phyloP scores from a whole-genome alignment of 2,888 invertebrate species.

The Abrostola tripartita region DNA sequence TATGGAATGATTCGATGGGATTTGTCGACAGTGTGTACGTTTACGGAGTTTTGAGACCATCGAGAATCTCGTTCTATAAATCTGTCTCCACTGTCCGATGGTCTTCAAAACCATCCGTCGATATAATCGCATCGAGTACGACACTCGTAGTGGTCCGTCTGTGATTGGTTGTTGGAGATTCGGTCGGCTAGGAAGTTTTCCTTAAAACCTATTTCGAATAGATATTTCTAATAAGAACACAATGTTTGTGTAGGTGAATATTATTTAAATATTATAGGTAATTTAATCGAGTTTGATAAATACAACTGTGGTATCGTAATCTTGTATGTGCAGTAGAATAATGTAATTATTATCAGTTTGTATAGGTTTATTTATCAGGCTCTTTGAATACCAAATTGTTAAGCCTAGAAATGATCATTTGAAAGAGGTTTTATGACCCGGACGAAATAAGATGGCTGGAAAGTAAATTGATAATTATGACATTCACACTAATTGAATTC shows the following conservation, averaged over 20 bases:
- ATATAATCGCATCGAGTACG: constrained; percentile 23
- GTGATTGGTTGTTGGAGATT: constrained; percentile 43
- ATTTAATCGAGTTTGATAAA: constrained; percentile 53
- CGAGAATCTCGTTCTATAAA: constrained; percentile 1
- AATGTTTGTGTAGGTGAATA: constrained; percentile 40
- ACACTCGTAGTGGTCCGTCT: constrained; percentile 41
- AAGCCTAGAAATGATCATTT: constrained; percentile 47
- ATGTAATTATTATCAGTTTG: constrained; percentile 43
- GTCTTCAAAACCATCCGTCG: constrained; percentile 13
- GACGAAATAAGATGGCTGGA: constrained; percentile 9
- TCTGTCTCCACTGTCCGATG: background rate
- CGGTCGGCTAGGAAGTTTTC: constrained; percentile 37
- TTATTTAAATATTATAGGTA: constrained; percentile 37
- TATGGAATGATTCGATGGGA: constrained; percentile 1
- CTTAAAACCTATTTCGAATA: constrained; percentile 54
- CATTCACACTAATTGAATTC: background rate
- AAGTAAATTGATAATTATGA: constrained; percentile 4
- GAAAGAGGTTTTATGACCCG: constrained; percentile 50
- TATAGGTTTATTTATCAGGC: constrained; percentile 51
- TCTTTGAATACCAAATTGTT: constrained; percentile 52
- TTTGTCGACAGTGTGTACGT: background rate
- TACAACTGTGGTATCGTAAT: constrained; percentile 47
- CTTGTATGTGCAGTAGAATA: constrained; percentile 47
- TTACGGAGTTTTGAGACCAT: background rate
- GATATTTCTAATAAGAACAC: constrained; percentile 50